These are phyloP conservation scores for Phenacoccus solenopsis DNA, from an alignment of 1,140 invertebrate species.

Conservation along the genomic window DNA sequence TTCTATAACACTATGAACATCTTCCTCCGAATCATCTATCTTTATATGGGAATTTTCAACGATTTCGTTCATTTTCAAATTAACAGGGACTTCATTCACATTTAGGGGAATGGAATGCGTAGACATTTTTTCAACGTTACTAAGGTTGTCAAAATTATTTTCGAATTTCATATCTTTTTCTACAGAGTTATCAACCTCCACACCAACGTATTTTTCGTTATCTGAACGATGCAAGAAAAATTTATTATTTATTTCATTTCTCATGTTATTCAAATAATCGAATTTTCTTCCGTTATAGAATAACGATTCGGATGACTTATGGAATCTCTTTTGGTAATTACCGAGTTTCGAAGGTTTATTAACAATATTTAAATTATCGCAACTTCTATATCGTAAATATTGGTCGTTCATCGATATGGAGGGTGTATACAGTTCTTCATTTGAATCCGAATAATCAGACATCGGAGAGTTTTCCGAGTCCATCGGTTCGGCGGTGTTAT, in stretches of 20 bases:
- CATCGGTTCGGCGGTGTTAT: not conserved
- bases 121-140: no score
- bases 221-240: not conserved
- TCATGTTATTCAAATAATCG: no score
- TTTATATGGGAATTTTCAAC: no score
- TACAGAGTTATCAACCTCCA: no score
- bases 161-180: no score
- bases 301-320: not conserved
- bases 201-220: no score
- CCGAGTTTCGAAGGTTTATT: not conserved
- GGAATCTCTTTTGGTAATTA: not conserved
- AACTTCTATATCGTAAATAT: not conserved
- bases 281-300: not conserved
- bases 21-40: not conserved
- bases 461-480: not conserved
- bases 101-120: no score
- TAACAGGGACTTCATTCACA: no score
- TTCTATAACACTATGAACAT: not conserved
- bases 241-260: not conserved
- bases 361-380: not conserved
- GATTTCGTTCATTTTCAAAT: no score
- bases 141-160: no score
- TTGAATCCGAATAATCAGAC: not conserved
- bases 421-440: not conserved
- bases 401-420: not conserved